Evolutionary conservation across 2,797 vertebrate genomes (phyloP).

Genomic region (Babyrousa celebensis): DNA sequence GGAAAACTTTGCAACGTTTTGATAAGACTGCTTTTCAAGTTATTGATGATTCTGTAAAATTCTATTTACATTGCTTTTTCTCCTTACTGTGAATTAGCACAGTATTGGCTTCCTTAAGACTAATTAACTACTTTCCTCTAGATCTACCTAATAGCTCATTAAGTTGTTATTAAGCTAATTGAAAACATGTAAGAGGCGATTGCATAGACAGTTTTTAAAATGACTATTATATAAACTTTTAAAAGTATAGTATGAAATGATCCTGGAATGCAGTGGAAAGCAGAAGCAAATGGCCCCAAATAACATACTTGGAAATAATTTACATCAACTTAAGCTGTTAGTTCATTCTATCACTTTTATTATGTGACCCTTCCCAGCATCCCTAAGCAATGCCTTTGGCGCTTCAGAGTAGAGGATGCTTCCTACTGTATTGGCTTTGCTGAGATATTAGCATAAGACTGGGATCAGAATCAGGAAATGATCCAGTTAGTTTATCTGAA

Average conservation of each 20-base stretch:
- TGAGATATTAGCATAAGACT: not conserved
- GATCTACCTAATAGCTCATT: slow-evolving; percentile 86
- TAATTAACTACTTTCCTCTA: slow-evolving; percentile 84
- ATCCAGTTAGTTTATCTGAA: slow-evolving; percentile 68
- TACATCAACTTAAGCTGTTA: slow-evolving; percentile 87
- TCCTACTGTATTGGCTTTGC: slow-evolving; percentile 4
- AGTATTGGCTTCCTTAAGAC: slow-evolving; percentile 85
- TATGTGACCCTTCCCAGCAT: slow-evolving; percentile 70
- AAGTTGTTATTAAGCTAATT: slow-evolving; percentile 79
- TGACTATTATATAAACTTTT: slow-evolving; percentile 85
- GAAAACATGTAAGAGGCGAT: slow-evolving; percentile 70
- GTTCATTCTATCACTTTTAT: slow-evolving; percentile 84
- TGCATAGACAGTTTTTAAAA: slow-evolving; percentile 85
- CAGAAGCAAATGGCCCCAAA: slow-evolving; percentile 76
- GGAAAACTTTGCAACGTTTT: slow-evolving; percentile 88
- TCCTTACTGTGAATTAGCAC: slow-evolving; percentile 88
- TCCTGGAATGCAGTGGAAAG: slow-evolving; percentile 81
- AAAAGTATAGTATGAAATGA: slow-evolving; percentile 84
- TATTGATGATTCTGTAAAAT: slow-evolving; percentile 86
- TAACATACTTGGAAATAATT: slow-evolving; percentile 85
- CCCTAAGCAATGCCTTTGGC: slow-evolving; percentile 77
- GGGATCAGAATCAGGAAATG: slow-evolving; percentile 62
- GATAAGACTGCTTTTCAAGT: slow-evolving; percentile 87
- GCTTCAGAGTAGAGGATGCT: slow-evolving; percentile 37
- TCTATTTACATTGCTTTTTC: slow-evolving; percentile 88